These are phyloP conservation scores for Acleris literana DNA, from an alignment of 2,888 invertebrate genomes.

Conservation along the genomic window DNA sequence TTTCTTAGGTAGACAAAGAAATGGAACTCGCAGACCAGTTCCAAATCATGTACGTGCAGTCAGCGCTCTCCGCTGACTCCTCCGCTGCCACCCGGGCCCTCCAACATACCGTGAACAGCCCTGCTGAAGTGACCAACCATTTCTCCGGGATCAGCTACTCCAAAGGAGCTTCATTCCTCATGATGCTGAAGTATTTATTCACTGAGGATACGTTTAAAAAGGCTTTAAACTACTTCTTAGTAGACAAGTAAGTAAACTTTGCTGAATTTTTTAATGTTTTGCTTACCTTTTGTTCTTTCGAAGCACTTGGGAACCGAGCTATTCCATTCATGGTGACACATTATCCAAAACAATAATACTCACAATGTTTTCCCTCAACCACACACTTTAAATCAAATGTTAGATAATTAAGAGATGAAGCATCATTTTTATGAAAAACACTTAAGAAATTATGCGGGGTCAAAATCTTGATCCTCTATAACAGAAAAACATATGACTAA, in stretches of 20 bases:
- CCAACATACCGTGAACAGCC: constrained; percentile 82
- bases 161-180: constrained; percentile 85
- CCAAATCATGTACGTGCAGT: constrained; percentile 87
- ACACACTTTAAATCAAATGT: too few relatives aligned
- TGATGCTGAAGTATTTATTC: constrained; percentile 86
- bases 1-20: constrained; percentile 54
- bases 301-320: too few relatives aligned
- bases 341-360: too few relatives aligned
- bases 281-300: too few relatives aligned
- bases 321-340: too few relatives aligned
- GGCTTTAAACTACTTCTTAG: constrained; percentile 82
- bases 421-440: too few relatives aligned
- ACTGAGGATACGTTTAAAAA: constrained; percentile 80
- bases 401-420: too few relatives aligned
- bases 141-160: constrained; percentile 88
- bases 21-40: constrained; percentile 88
- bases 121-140: constrained; percentile 84
- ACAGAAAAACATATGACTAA: too few relatives aligned
- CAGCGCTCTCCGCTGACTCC: constrained; percentile 77
- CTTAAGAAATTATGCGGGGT: too few relatives aligned
- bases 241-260: constrained; percentile 62
- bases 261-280: too few relatives aligned
- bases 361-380: too few relatives aligned
- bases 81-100: constrained; percentile 80
- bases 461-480: too few relatives aligned